Percentiles rank a stretch among this genome's conserved stretches.
phyloP scores from a whole-genome alignment of 2,888 invertebrate species.

The Coelinius sp. region DNA sequence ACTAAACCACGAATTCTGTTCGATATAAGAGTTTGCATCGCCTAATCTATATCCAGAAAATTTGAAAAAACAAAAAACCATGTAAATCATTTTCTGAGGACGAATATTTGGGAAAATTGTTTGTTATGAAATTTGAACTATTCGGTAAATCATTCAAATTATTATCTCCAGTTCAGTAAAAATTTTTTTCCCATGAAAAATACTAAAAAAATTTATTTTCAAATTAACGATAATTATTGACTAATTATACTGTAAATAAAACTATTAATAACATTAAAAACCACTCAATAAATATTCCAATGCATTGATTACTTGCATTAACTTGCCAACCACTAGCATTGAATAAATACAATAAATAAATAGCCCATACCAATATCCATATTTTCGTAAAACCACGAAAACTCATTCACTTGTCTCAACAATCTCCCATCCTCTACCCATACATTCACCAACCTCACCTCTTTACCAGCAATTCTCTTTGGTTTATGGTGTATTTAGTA shows the following conservation, averaged over 20 bases:
- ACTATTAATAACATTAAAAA: neutral
- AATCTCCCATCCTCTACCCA: neutral
- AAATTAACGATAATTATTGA: neutral
- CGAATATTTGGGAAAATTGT: no score
- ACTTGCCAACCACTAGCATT: neutral
- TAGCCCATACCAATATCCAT: conserved; percentile 3
- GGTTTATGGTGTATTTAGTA: conserved; percentile 60
- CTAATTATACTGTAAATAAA: neutral
- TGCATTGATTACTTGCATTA: neutral
- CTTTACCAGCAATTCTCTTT: conserved; percentile 58
- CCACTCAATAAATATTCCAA: neutral
- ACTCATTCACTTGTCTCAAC: conserved; percentile 1
- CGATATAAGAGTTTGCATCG: no score
- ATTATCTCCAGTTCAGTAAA: no score
- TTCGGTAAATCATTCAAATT: no score
- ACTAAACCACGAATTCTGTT: no score
- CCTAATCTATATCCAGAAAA: no score
- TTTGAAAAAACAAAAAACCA: no score
- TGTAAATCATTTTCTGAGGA: no score
- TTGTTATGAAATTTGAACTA: no score
- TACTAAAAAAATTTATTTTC: neutral
- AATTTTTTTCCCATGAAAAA: neutral
- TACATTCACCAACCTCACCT: conserved; percentile 1
- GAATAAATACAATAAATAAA: conserved; percentile 3
- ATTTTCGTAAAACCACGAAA: neutral